Percentiles rank a stretch among this genome's conserved stretches.
These are phyloP conservation scores for Chionoecetes opilio DNA, from an alignment of 1,140 invertebrate genomes.

Conservation along the genomic window DNA sequence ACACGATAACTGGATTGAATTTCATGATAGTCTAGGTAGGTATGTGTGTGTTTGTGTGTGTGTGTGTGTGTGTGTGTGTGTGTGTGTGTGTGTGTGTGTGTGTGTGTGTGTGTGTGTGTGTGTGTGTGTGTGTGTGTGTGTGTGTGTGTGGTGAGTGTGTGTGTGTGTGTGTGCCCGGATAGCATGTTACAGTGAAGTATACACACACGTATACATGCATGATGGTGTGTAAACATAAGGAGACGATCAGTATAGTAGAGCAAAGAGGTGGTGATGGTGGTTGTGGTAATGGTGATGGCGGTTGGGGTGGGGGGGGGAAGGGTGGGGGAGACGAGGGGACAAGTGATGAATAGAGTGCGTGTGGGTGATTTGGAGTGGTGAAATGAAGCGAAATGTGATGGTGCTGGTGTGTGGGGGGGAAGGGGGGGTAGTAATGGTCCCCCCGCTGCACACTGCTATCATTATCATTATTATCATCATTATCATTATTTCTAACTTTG, in stretches of 20 bases:
- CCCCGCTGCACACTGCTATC: not conserved
- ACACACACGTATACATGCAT: not conserved
- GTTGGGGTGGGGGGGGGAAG: not conserved
- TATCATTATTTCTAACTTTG: not conserved
- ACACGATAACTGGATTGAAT: too few relatives aligned
- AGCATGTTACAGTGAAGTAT: not conserved
- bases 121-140: too few relatives aligned
- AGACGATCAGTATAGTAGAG: not conserved
- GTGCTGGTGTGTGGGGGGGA: not conserved
- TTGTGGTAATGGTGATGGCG: not conserved
- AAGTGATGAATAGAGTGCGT: not conserved
- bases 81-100: not conserved
- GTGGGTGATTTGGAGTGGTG: not conserved
- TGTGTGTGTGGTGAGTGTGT: too few relatives aligned
- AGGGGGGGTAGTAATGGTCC: not conserved
- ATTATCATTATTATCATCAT: not conserved
- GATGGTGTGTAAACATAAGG: constrained; percentile 3
- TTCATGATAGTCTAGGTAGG: not conserved
- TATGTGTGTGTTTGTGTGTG: not conserved
- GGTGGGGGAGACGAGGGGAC: not conserved
- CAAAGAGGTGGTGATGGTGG: not conserved
- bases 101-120: too few relatives aligned
- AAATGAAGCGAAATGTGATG: not conserved
- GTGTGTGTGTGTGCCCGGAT: not conserved
- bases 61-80: constrained; percentile 27